Base-by-base conservation (phyloP, 2,797 vertebrate genomes). In the Paguma larvata region DNA sequence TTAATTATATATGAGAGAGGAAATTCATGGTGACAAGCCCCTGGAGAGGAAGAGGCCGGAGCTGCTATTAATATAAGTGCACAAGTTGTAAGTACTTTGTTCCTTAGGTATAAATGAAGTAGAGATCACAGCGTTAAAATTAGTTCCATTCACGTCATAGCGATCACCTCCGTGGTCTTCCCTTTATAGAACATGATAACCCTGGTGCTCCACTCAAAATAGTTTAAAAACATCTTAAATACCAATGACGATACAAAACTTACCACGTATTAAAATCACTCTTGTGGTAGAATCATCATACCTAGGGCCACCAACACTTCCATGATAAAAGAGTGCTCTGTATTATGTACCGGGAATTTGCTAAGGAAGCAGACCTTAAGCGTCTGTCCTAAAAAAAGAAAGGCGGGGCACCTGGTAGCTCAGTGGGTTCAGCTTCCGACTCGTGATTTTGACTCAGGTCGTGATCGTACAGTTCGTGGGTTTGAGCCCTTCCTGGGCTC, bases 121-220 rank as follows among this genome's bases (percentile, higher is more conserved):
- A 68, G 51, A 44, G 8, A 83, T 88, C 44, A 75, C 44, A 92
- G 68, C 85, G 18, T 85, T 85, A 46, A 90, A 68, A 86, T 87
- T 96, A 87, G 12, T 85, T 90, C 85, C 67, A 82, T 85, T 93
- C 38, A 91, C 79, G 68, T 75, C 21, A 34, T 18, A 23, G 56
- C 41, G 56, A 30, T 95, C 63, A 82, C 2, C 23, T 93, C 94
- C 87, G 89, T 34, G 59, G 23, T 32, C 2, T 44, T 85, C 11
- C 3, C 21, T 82, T 90, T 89, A 85, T 4, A 21, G 38, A 77
- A 46, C 10, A 73, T 38, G 62, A 68, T 82, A 44, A 92, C 51
- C 70, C 15, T 7, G 63, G 67, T 72, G 56, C 9, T 63, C 9
- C 89, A 38, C 12, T 80, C n/a, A 53, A 44, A 68, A 38, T 7